Base-by-base conservation (phyloP, 2,113 vertebrate genomes). In the Rhinogobius similis region DNA sequence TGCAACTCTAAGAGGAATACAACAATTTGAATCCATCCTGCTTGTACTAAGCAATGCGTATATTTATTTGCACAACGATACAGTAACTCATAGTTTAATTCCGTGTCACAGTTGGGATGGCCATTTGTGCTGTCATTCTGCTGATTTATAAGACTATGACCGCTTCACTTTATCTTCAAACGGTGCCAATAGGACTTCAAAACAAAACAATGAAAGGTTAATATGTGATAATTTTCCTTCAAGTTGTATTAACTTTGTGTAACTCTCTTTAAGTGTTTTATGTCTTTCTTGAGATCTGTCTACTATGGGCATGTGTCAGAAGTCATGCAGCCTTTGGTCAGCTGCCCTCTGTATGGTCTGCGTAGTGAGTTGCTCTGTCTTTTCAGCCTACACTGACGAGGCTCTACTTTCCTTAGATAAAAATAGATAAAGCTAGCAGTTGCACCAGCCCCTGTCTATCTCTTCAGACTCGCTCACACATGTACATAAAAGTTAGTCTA, bases 341-440 rank as follows among this genome's bases (percentile, higher is more conserved):
- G 88, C 88, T 90, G 86, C 84, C 85, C 81, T 83, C 65, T 67
- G 76, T 73, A 73, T 77, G 65, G 67, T 65, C 67, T 63, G 59
- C 69, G 71, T 53, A 64, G 83, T 82, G 70, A 72, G 83, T 84
- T 81, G 85, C 82, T 79, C 77, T 78, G 71, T 81, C 81, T 88
- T 85, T 67, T 85, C 75, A 77, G 81, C 85, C 84, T 39, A 46
- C 82, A 76, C 77, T 56, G 69, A 82, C 86, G n/a, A 81, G 87
- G 90, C 90, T 93, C 92, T 88, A 85, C 88, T 88, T 89, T 90
- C 88, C 87, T 83, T 59, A 65, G 88, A 86, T 92, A 94, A 83
- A 92, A 94, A 93, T 93, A 94, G 93, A 89, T 90, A 88, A 85
- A 83, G 80, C 90, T 82, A 91, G 89, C 91, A 92, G 92, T 92